Conservation (phyloP, 2,797 vertebrate genomes). For the Esox masquinongy region DNA sequence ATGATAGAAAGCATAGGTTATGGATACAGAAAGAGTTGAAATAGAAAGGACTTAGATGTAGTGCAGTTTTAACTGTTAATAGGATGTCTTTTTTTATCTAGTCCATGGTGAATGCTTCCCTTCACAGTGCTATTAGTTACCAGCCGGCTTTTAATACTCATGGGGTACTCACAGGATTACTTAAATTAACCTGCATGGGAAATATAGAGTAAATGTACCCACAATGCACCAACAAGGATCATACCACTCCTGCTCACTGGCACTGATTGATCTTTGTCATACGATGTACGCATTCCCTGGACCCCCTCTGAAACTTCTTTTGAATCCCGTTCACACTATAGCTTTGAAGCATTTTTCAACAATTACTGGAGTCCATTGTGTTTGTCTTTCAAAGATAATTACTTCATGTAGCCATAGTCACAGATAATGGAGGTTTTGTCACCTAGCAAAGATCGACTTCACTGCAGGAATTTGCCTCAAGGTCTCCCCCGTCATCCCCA, state of each 20-base stretch:
- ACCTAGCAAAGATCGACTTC: constrained; percentile 1
- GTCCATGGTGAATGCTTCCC: no score
- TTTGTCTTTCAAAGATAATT: not conserved
- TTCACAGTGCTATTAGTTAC: not conserved
- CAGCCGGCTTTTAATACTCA: not conserved
- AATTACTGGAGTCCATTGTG: constrained; percentile 1
- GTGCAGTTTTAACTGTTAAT: no score
- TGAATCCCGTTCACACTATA: not conserved
- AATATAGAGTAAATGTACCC: not conserved
- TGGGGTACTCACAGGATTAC: not conserved
- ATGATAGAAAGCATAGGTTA: no score
- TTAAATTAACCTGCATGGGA: not conserved
- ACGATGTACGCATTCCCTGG: not conserved
- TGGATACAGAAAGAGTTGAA: no score
- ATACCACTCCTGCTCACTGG: not conserved
- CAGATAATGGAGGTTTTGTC: not conserved
- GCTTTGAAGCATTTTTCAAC: not conserved
- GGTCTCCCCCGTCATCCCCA: not conserved
- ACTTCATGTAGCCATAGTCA: not conserved
- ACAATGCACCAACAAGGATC: not conserved
- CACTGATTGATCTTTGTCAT: not conserved
- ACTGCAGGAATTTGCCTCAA: not conserved
- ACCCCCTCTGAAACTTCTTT: not conserved
- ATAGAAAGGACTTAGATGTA: no score
- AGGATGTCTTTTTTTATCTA: no score